Base-by-base conservation (phyloP, 2,113 vertebrate species). In the Craseonycteris thonglongyai region DNA sequence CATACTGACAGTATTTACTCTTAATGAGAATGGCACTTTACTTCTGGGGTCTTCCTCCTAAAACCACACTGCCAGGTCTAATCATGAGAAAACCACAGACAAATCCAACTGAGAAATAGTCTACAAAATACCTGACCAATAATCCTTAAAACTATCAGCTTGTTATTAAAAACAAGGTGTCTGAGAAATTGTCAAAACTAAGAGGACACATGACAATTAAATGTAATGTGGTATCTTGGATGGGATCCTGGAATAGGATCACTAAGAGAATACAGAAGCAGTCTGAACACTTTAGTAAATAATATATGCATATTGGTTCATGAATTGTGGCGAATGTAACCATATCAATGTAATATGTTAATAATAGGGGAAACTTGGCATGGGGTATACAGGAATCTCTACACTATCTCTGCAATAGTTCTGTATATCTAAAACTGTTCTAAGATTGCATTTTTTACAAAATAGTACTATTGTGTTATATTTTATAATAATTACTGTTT, bases 381-480 rank as follows among this genome's bases (percentile, higher is more conserved):
- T 56, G 35, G 13, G 7, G 1, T 91, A 87, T 63, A 16, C 2
- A 59, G 47, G 45, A 87, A 80, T 47, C 78, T 89, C 45, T 65
- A 51, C 14, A 65, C 11, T 51, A 47, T 45, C 21, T 69, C 63
- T 54, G 22, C 14, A 88, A 22, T 83, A 74, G 87, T 35, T 91
- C 76, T 84, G 11, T 63, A 83, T 81, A 63, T 47, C 54, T 87
- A 54, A 89, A 84, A 76, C 7, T 66, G 35, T 75, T 49, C 33
- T 49, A 81, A 92, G 85, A 85, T 89, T 92, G 42, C 54, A 19
- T 38, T 72, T 72, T 45, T 68, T 91, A 88, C 18, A 94, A 93
- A 71, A 71, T 59, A 89, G 84, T 81, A 95, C 72, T 49, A 74
- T 16, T 59, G 14, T 28, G 22, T 21, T 38, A 65, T 71, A 91